Percentiles rank a stretch among this genome's conserved stretches.
These are phyloP conservation scores for Paratilapia polleni DNA, from an alignment of 2,113 vertebrate genomes.

Conservation along the genomic window DNA sequence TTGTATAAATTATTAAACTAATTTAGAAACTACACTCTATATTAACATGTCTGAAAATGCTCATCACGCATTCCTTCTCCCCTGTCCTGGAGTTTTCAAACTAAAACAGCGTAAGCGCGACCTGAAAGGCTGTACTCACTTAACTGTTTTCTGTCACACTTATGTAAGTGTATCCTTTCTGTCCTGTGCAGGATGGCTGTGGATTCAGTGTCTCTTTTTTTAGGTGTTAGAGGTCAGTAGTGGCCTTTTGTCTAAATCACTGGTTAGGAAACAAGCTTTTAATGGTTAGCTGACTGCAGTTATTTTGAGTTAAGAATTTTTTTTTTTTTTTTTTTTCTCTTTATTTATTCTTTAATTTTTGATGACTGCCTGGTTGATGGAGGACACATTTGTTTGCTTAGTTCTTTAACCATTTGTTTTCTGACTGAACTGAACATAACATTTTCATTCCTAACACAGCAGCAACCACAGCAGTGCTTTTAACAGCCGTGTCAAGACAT, in stretches of 20 bases:
- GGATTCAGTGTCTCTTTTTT: background rate
- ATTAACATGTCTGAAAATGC: background rate
- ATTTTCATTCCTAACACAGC: background rate
- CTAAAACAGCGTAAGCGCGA: background rate
- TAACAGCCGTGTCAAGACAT: background rate
- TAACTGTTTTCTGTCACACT: background rate
- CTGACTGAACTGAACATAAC: background rate
- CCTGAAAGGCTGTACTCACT: background rate
- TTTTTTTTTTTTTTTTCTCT: background rate
- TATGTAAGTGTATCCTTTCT: background rate
- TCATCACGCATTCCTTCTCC: fast-evolving
- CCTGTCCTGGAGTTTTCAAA: background rate
- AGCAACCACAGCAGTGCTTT: background rate
- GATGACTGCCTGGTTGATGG: too few species aligned
- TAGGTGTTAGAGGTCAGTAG: background rate
- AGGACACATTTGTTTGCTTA: too few species aligned
- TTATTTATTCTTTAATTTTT: background rate
- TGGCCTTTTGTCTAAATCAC: background rate
- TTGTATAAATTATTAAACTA: background rate
- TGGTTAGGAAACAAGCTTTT: background rate
- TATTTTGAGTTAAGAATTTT: background rate
- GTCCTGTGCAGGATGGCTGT: background rate
- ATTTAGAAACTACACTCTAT: background rate
- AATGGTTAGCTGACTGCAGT: background rate
- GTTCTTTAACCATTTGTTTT: too few species aligned